Base-by-base conservation (phyloP, 2,113 vertebrate species). In the Larimichthys polyactis region DNA sequence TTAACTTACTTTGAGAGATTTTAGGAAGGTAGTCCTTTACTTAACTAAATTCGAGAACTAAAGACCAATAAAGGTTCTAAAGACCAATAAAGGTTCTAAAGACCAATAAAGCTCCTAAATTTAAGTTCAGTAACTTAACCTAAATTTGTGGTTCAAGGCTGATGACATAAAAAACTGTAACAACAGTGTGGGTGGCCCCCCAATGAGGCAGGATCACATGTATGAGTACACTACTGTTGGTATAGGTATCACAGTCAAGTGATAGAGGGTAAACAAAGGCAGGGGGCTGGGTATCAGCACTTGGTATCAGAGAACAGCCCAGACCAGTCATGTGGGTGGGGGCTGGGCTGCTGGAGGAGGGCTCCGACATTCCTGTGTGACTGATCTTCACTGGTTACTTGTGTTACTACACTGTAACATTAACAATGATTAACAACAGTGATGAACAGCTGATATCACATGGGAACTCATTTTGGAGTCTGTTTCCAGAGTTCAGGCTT, bases 341-440 rank as follows among this genome's bases (percentile, higher is more conserved):
- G 77, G 62, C 4, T 48, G 62, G 46, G 81, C 40, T 20, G 36
- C 69, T 69, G 60, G n/a, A 46, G 66, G 60, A 44, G 36, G 66
- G 54, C 40, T 81, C 59, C 63, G 59, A 68, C 54, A 72, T 83
- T 83, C 85, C 81, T 73, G 68, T 71, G 79, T 58, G 81, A 81
- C 63, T 84, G 60, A 60, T 69, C 62, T 51, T 43, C 51, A n/a
- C 27, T 49, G 69, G 55, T 43, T 17, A 1, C 22, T 32, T 32
- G 32, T 32, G 32, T 32, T 32, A 36, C 32, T 36, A 36, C 17
- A 48, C 16, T 48, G 2, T 3, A 22, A 57, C 52, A 71, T 20
- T n/a, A 71, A n/a, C 52, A 5, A 5, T 27, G 46, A 60, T 14
- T 36, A 36, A 36, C 32, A 40, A 8, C 36, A 58, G 55, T 27